A percentile compares a stretch with the other conserved stretches of the same genome.
Evolutionary conservation across 1,140 invertebrate genomes (phyloP).

Genomic region (Lerema accius): DNA sequence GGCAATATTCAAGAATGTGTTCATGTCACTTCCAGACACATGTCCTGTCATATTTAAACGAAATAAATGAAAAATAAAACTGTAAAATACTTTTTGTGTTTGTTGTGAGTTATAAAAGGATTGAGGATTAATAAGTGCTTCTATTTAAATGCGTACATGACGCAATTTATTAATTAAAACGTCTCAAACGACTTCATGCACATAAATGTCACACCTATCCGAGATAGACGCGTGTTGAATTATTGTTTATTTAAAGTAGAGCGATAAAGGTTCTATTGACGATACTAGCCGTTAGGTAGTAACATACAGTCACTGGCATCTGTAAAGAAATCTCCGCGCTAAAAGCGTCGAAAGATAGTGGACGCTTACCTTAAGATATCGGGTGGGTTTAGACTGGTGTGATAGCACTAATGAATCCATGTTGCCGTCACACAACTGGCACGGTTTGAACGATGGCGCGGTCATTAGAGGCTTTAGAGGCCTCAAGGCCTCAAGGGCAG

Average conservation of each 20-base stretch:
- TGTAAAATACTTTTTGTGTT: no score
- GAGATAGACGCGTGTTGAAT: slow-evolving; percentile 1
- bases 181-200: slow-evolving; percentile 8
- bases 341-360: slow-evolving; percentile 74
- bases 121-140: no score
- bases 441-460: slow-evolving; percentile 57
- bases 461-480: slow-evolving; percentile 63
- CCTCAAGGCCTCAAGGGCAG: slow-evolving; percentile 59
- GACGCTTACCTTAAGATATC: slow-evolving; percentile 58
- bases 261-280: slow-evolving; percentile 50
- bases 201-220: slow-evolving; percentile 20
- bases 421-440: slow-evolving; percentile 69
- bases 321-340: slow-evolving; percentile 61
- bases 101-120: no score
- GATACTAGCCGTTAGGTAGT: slow-evolving; percentile 51
- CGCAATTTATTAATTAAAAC: background rate
- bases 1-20: slow-evolving; percentile 44
- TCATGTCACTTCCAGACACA: slow-evolving; percentile 40
- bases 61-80: no score
- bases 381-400: slow-evolving; percentile 44
- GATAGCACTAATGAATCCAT: slow-evolving; percentile 78
- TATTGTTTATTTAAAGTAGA: slow-evolving; percentile 20
- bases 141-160: no score
- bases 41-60: no score
- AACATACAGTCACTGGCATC: slow-evolving; percentile 56